phyloP scores from a whole-genome alignment of 2,797 vertebrate genomes.

The Petrocephalus schoutedeni region DNA sequence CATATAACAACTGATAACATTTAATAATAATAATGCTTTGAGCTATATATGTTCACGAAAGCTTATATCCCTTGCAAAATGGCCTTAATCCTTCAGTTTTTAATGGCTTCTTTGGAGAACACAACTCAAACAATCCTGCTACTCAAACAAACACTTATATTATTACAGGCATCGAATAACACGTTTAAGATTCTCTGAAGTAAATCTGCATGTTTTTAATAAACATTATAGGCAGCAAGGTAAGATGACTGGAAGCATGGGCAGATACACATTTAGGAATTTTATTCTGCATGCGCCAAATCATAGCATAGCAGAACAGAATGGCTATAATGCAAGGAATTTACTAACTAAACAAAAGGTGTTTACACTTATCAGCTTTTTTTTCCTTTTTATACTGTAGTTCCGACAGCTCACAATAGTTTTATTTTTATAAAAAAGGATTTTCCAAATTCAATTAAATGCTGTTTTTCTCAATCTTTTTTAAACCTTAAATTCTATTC shows the following conservation, averaged over 20 bases:
- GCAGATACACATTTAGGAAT: background rate
- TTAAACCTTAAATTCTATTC: background rate
- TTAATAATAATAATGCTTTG: background rate
- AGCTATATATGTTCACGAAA: background rate
- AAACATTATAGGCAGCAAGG: background rate
- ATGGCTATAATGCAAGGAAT: background rate
- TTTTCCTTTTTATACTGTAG: background rate
- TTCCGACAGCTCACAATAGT: background rate
- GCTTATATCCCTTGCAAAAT: background rate
- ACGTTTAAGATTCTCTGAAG: background rate
- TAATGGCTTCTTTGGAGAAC: background rate
- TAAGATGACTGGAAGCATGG: background rate
- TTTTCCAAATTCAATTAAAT: background rate
- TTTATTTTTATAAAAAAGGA: background rate
- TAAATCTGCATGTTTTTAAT: background rate
- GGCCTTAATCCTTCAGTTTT: background rate
- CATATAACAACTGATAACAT: background rate
- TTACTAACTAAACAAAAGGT: background rate
- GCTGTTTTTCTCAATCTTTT: background rate
- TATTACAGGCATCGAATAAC: background rate
- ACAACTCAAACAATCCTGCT: background rate
- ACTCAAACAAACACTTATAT: background rate
- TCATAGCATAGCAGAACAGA: background rate
- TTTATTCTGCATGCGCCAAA: background rate
- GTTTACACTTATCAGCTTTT: background rate